phyloP scores from a whole-genome alignment of 2,113 vertebrate genomes.

The Cnemophilus loriae region DNA sequence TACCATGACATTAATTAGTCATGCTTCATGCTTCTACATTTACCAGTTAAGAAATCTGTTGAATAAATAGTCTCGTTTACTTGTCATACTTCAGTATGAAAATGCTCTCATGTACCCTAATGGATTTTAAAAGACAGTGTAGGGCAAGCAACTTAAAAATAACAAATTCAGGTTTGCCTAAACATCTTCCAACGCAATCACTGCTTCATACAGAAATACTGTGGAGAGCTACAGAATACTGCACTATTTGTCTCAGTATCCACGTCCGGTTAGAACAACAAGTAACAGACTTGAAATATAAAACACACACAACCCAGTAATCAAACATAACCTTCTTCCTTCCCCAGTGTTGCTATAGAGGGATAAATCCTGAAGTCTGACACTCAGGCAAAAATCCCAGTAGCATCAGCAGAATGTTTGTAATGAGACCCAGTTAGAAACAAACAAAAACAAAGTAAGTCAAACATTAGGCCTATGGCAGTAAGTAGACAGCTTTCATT shows the following conservation, averaged over 20 bases:
- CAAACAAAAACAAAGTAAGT: neutral
- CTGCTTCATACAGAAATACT: neutral
- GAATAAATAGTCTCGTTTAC: neutral
- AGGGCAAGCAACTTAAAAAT: neutral
- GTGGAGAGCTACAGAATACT: neutral
- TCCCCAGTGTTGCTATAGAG: neutral
- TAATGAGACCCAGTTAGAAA: neutral
- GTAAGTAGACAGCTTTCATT: neutral
- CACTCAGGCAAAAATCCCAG: neutral
- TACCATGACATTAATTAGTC: neutral
- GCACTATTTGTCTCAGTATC: neutral
- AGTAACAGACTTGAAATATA: neutral
- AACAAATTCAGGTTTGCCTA: neutral
- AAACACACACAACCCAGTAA: neutral
- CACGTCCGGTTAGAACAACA: neutral
- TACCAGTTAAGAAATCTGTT: neutral
- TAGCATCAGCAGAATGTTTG: neutral
- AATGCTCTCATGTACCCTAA: neutral
- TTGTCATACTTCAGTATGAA: neutral
- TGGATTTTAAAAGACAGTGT: neutral
- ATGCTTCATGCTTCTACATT: neutral
- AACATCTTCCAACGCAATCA: neutral
- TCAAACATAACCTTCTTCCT: neutral
- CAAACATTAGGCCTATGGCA: neutral
- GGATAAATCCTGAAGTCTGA: neutral